Evolutionary conservation across 1,140 invertebrate genomes (phyloP).

Genomic region (Hylaeus volcanicus): DNA sequence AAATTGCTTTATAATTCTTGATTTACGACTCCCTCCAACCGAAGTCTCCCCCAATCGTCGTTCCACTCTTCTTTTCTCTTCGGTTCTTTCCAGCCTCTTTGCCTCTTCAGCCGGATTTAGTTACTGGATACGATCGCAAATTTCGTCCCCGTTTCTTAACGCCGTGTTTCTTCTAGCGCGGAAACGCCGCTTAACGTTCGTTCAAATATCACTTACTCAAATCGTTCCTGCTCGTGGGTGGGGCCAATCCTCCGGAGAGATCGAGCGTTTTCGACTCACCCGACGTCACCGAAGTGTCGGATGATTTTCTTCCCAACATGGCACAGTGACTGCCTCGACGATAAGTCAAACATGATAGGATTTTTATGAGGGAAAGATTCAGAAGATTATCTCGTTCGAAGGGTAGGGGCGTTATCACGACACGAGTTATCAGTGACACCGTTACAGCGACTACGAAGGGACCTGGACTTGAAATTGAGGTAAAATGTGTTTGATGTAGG

Average conservation of each 20-base stretch:
- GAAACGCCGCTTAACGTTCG: slow-evolving; percentile 40
- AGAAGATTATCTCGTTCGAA: not conserved
- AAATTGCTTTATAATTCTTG: slow-evolving; percentile 74
- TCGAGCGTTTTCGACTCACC: not conserved
- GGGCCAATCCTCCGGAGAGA: not conserved
- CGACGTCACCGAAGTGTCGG: not conserved
- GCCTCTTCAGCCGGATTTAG: not conserved
- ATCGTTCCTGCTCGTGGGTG: not conserved
- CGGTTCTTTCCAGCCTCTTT: not conserved
- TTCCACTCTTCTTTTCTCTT: slow-evolving; percentile 26
- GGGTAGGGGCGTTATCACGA: not conserved
- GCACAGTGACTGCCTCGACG: slow-evolving; percentile 17
- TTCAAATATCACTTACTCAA: slow-evolving; percentile 52
- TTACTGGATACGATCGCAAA: slow-evolving; percentile 38
- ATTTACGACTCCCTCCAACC: slow-evolving; percentile 62
- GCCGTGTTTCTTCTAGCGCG: slow-evolving; percentile 34
- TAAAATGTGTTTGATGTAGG: too few species aligned
- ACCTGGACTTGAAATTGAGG: not conserved
- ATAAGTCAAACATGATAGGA: slow-evolving; percentile 17
- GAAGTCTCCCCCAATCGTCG: not conserved
- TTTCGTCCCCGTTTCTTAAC: slow-evolving; percentile 41
- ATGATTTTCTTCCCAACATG: too few species aligned
- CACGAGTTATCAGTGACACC: not conserved
- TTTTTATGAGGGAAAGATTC: slow-evolving; percentile 14
- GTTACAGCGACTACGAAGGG: not conserved